A percentile compares a stretch with the other conserved stretches of the same genome.
Evolutionary conservation across 1,140 invertebrate genomes (phyloP).

Genomic region (Chionoecetes opilio): DNA sequence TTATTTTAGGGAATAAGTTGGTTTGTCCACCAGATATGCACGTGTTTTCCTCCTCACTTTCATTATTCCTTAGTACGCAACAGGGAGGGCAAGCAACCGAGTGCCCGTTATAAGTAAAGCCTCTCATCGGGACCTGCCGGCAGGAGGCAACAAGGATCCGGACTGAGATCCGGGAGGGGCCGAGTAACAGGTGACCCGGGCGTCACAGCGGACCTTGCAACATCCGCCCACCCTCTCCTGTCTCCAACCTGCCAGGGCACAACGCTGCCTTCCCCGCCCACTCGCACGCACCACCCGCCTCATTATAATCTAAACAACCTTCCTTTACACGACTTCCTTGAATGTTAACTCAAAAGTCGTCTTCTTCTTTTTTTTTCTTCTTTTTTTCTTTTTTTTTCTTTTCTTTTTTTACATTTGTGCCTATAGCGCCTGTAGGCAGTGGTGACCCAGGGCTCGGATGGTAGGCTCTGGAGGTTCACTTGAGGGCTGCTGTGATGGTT

Average conservation of each 20-base stretch:
- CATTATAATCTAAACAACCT: background rate
- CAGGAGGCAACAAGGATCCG: slow-evolving; percentile 11
- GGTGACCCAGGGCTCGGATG: too few species aligned
- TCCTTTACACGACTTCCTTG: background rate
- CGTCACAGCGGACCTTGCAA: background rate
- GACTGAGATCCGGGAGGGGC: slow-evolving; percentile 22
- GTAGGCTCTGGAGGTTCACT: too few species aligned
- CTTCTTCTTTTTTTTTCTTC: too few species aligned
- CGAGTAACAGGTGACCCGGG: slow-evolving; percentile 20
- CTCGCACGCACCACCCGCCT: background rate
- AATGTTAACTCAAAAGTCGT: background rate
- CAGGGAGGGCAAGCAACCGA: background rate
- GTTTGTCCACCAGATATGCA: too few species aligned
- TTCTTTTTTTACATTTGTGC: too few species aligned
- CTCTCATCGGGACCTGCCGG: background rate
- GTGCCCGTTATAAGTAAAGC: background rate
- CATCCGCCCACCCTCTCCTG: background rate
- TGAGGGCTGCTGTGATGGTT: too few species aligned
- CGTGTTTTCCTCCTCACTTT: too few species aligned
- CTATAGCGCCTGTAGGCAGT: too few species aligned
- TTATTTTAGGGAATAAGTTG: too few species aligned
- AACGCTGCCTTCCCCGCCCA: background rate
- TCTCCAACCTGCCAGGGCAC: background rate
- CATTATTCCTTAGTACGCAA: too few species aligned
- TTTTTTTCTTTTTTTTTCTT: too few species aligned